Percentiles rank a stretch among this genome's conserved stretches.
phyloP scores from a whole-genome alignment of 2,113 vertebrate species.

The Suncus etruscus region DNA sequence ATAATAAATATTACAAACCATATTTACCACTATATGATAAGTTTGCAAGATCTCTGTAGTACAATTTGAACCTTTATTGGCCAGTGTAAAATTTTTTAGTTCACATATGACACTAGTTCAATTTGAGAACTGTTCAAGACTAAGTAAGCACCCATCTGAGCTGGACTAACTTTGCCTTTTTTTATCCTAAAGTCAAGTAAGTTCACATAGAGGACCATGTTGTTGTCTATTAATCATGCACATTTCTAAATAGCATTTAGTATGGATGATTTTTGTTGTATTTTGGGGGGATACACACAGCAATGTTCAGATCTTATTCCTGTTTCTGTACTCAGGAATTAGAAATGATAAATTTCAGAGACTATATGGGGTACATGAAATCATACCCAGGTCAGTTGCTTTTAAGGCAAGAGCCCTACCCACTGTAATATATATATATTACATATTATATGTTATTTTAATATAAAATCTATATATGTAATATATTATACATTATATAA shows the following conservation, averaged over 20 bases:
- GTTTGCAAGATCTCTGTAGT: not conserved
- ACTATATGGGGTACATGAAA: no score
- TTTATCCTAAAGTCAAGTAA: not conserved
- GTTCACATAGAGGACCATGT: not conserved
- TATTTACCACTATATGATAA: not conserved
- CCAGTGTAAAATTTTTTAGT: not conserved
- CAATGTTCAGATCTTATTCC: no score
- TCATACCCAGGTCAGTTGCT: no score
- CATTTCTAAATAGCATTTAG: not conserved
- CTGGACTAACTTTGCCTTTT: fast-evolving
- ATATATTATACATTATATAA: no score
- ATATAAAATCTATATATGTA: no score
- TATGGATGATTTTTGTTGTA: no score
- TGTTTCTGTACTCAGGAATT: no score
- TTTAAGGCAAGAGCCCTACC: no score
- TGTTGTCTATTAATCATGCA: not conserved
- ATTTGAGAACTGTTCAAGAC: not conserved
- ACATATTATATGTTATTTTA: not conserved
- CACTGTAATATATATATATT: no score
- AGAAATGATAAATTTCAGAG: no score
- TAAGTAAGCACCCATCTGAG: not conserved
- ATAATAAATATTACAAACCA: not conserved
- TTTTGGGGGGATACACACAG: no score
- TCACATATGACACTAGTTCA: not conserved
- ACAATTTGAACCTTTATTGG: not conserved